phyloP scores from a whole-genome alignment of 2,888 invertebrate species.

The Drosophila trichaetosa region DNA sequence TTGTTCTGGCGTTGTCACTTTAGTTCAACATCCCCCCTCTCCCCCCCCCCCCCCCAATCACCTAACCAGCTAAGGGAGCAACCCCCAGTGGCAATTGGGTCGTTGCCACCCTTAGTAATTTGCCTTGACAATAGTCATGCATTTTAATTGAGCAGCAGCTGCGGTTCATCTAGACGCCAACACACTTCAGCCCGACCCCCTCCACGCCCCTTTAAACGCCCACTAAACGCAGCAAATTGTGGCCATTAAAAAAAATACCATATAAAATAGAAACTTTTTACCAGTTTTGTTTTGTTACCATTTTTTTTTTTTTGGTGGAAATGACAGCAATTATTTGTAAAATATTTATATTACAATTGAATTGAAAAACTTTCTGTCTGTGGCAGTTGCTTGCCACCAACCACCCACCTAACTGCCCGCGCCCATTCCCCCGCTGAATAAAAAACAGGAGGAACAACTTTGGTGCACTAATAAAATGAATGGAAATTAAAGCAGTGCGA shows the following conservation, averaged over 20 bases:
- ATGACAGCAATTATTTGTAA: conserved; percentile 76
- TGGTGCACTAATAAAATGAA: conserved; percentile 71
- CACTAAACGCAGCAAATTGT: conserved; percentile 76
- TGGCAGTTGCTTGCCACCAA: conserved; percentile 49
- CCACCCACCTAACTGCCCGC: not conserved
- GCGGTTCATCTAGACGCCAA: conserved; percentile 66
- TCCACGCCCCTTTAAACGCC: conserved; percentile 19
- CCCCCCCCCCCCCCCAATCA: not conserved
- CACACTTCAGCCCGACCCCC: not conserved
- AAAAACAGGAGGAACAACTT: conserved; percentile 54
- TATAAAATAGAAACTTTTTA: conserved; percentile 76
- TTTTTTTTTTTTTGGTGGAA: conserved; percentile 32
- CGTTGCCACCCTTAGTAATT: conserved; percentile 62
- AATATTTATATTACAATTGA: conserved; percentile 80
- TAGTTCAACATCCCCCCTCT: conserved; percentile 12
- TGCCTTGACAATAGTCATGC: conserved; percentile 77
- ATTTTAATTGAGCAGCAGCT: conserved; percentile 78
- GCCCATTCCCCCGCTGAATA: conserved; percentile 5
- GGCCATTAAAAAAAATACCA: conserved; percentile 70
- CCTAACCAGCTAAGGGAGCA: not conserved
- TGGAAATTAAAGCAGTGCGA: conserved; percentile 70
- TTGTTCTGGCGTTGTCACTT: conserved; percentile 70
- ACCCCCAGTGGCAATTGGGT: conserved; percentile 28
- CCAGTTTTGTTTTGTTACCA: conserved; percentile 27
- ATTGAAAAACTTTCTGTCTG: conserved; percentile 76